Conservation (phyloP, 2,888 invertebrate genomes). For the Cryptus armator region DNA sequence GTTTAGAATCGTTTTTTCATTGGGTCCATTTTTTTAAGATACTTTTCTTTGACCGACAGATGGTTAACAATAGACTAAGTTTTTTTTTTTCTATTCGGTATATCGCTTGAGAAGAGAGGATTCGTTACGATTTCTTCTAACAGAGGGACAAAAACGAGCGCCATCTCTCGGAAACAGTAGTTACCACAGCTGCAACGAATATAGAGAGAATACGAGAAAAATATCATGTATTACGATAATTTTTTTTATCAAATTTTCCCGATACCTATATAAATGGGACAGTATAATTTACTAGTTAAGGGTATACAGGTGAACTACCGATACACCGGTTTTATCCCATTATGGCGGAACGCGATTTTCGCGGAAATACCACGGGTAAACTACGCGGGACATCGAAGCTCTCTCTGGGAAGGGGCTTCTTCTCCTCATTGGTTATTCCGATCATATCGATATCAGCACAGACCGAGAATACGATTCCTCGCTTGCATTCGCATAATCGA, state of each 20-base stretch:
- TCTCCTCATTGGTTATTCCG: constrained; percentile 60
- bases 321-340: constrained; percentile 20
- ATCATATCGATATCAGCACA: constrained; percentile 57
- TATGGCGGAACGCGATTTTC: constrained; percentile 38
- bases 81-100: background rate
- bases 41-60: constrained; percentile 24
- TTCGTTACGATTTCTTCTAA: constrained; percentile 9
- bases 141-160: constrained; percentile 51
- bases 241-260: background rate
- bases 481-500: constrained; percentile 65
- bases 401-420: background rate
- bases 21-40: background rate
- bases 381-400: background rate
- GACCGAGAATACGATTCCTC: constrained; percentile 61
- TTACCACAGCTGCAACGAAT: background rate
- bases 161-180: constrained; percentile 45
- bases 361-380: constrained; percentile 21
- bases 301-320: background rate
- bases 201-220: background rate
- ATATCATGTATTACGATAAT: background rate
- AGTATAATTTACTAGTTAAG: constrained; percentile 23
- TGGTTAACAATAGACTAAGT: constrained; percentile 18
- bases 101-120: background rate
- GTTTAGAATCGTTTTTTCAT: background rate
- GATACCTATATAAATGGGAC: background rate